Evolutionary conservation across 2,797 vertebrate species (phyloP).

Genomic region (Galago senegalensis): DNA sequence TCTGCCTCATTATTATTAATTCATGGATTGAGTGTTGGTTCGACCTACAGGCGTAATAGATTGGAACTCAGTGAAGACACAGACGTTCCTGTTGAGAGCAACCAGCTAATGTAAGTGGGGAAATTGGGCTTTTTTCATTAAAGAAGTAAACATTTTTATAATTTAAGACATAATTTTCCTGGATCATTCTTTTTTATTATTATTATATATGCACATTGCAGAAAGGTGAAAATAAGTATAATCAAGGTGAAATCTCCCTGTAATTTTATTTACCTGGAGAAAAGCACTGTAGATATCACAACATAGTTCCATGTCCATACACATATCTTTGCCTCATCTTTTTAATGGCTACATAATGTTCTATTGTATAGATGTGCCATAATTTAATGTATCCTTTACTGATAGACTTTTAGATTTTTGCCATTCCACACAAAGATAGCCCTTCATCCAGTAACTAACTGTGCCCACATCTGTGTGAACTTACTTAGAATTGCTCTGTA

Average conservation of each 20-base stretch:
- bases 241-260: neutral
- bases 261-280: slow-evolving; percentile 41
- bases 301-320: neutral
- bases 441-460: neutral
- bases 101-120: slow-evolving; percentile 91
- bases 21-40: slow-evolving; percentile 99
- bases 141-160: slow-evolving; percentile 41
- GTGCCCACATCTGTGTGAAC: neutral
- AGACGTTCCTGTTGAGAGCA: slow-evolving; percentile 87
- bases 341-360: neutral
- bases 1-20: slow-evolving; percentile 94
- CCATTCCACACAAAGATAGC: slow-evolving; percentile 16
- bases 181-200: neutral
- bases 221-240: slow-evolving; percentile 1
- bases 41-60: slow-evolving; percentile 94
- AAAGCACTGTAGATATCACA: neutral
- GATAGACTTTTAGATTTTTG: slow-evolving; percentile 18
- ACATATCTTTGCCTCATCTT: neutral
- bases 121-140: neutral
- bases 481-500: neutral
- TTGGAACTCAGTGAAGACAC: slow-evolving; percentile 92
- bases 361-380: neutral
- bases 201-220: neutral
- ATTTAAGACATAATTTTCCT: slow-evolving; percentile 66
- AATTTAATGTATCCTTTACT: neutral